A percentile compares a stretch with the other conserved stretches of the same genome.
These are phyloP conservation scores for Ferrisia virgata DNA, from an alignment of 2,888 invertebrate genomes.

Conservation along the genomic window DNA sequence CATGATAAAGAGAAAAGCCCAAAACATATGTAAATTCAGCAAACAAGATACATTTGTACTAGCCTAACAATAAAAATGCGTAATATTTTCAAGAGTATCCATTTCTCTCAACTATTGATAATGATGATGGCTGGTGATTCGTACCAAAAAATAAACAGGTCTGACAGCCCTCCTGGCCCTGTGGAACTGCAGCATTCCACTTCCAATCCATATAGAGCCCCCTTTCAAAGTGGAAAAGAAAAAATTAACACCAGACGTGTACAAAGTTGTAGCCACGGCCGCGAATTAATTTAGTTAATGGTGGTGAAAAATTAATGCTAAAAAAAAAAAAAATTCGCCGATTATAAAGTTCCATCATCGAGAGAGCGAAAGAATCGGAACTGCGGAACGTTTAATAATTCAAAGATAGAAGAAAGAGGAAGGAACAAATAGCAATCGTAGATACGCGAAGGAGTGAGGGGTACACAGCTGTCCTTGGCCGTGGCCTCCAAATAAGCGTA, in stretches of 20 bases:
- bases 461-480: conserved; percentile 44
- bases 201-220: background rate
- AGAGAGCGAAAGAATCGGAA: conserved; percentile 28
- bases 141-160: background rate
- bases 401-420: conserved; percentile 43
- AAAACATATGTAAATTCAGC: no score
- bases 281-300: conserved; percentile 1
- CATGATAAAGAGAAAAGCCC: background rate
- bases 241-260: background rate
- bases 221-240: background rate
- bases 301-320: background rate
- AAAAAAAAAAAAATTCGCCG: background rate
- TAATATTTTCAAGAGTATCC: no score
- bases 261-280: background rate
- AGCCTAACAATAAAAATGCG: no score
- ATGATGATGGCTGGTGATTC: background rate
- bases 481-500: conserved; percentile 46
- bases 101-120: background rate
- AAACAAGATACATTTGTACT: background rate
- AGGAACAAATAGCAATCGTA: conserved; percentile 38
- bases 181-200: background rate
- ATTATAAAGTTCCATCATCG: background rate
- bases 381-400: conserved; percentile 39
- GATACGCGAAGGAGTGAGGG: background rate
- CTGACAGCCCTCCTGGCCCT: background rate